Evolutionary conservation across 2,888 invertebrate species (phyloP), one percentile per base, ranked within the genome.

Genomic region (Frankliniella intonsa): DNA sequence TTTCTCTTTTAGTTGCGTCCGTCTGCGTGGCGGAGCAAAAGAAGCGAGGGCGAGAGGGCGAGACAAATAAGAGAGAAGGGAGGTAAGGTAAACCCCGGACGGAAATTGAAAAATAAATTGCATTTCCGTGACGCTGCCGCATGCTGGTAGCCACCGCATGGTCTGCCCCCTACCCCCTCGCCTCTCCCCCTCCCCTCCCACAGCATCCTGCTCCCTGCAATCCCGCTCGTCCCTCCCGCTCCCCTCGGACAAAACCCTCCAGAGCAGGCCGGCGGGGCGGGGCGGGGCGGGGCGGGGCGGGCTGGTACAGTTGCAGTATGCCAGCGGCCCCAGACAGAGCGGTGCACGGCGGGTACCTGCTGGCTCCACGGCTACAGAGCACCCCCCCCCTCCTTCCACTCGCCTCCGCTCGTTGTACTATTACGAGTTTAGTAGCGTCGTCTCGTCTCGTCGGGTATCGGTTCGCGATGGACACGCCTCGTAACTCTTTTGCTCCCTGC

Each of bases 31-130:
- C 1, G 55, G 55, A 8, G 55, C 3, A 8, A 17, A 17, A n/a
- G 17, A 14, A n/a, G 62, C 5, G 62, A n/a, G 62, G 17, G 62
- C 5, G 19, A 62, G 62, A 19, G 62, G 62, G 62, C 22, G 69
- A 22, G 69, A n/a, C 22, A 69, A 22, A 11, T n/a, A 5, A 22
- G 69, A 62, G 62, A 62, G 62, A 14, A 62, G 62, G 62, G 62
- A 38, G 38, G 38, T 5, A 17, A 62, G 62, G 62, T 62, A 14
- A 62, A 62, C 19, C 62, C 62, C 14, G 22, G 69, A 22, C 69
- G 69, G 69, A 69, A 69, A 69, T 69, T 69, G 69, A 69, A 69
- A 69, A 69, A 69, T 69, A 69, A 69, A 69, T 69, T 22, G 9
- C 69, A 69, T 69, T 69, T 69, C 69, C 69, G n/a, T 7, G 22